Evolutionary conservation across 2,797 vertebrate genomes (phyloP).

Genomic region (Sebastes oblongus): DNA sequence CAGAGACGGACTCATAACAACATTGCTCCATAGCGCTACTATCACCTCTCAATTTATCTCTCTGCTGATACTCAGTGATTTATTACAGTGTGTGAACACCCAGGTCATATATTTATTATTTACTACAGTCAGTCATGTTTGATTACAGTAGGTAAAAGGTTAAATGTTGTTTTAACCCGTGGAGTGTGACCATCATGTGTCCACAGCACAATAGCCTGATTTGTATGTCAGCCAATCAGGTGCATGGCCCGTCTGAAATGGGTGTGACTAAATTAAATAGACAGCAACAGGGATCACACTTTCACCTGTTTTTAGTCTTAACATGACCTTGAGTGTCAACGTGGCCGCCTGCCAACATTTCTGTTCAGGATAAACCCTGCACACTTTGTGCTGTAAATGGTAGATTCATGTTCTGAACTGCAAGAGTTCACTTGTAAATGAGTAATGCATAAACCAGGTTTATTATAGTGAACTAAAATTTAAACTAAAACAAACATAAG

Average conservation of each 20-base stretch:
- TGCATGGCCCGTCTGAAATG: neutral
- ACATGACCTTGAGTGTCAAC: neutral
- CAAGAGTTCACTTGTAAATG: neutral
- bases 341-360: neutral
- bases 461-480: too few relatives aligned
- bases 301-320: neutral
- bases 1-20: neutral
- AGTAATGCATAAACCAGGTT: neutral
- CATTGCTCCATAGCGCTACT: neutral
- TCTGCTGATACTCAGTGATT: conserved; percentile 1
- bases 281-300: neutral
- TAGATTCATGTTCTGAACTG: neutral
- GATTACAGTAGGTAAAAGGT: conserved; percentile 30
- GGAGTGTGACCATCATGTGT: neutral
- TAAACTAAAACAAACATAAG: too few relatives aligned
- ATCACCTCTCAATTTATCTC: neutral
- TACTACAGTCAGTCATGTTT: conserved; percentile 2
- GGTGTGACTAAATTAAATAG: neutral
- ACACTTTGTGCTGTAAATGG: neutral
- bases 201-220: conserved; percentile 15
- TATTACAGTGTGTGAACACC: neutral
- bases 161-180: neutral
- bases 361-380: neutral
- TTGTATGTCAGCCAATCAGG: conserved; percentile 19
- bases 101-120: neutral